These are phyloP conservation scores for Cynopterus brachyotis DNA, from an alignment of 2,113 vertebrate genomes.

Conservation along the genomic window DNA sequence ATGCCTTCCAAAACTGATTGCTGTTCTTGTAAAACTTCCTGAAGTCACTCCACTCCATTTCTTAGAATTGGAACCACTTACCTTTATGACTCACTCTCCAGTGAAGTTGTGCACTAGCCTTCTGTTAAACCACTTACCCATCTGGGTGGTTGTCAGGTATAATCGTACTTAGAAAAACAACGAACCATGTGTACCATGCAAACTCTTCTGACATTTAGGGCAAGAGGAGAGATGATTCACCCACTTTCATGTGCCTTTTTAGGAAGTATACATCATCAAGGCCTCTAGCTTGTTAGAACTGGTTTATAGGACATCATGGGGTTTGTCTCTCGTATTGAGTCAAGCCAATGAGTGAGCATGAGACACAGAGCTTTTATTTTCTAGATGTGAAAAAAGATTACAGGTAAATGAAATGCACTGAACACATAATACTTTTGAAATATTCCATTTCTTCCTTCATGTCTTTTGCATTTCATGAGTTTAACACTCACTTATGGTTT, in stretches of 20 bases:
- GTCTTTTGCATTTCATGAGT: background rate
- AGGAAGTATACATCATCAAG: background rate
- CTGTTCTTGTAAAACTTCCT: background rate
- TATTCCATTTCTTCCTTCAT: background rate
- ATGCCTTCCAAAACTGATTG: slow-evolving; percentile 28
- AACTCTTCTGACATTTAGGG: slow-evolving; percentile 56
- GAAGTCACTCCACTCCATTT: background rate
- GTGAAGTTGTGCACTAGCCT: slow-evolving; percentile 52
- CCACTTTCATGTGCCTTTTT: slow-evolving; percentile 37
- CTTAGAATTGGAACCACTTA: slow-evolving; percentile 45
- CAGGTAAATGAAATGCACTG: background rate
- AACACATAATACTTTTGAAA: background rate
- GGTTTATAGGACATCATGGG: slow-evolving; percentile 60
- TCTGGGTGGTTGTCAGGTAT: background rate
- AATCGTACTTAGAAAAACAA: slow-evolving; percentile 44
- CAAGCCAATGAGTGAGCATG: background rate
- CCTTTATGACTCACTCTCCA: slow-evolving; percentile 32
- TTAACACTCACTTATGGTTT: background rate
- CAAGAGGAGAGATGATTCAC: slow-evolving; percentile 70
- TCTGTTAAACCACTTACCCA: slow-evolving; percentile 63
- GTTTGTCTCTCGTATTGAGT: slow-evolving; percentile 59
- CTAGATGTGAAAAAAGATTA: background rate
- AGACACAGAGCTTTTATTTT: slow-evolving; percentile 26
- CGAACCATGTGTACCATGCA: background rate
- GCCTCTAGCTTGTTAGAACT: slow-evolving; percentile 74